A percentile compares a stretch with the other conserved stretches of the same genome.
Conservation (phyloP, 2,888 invertebrate genomes). For the Psylliodes chrysocephalus region DNA sequence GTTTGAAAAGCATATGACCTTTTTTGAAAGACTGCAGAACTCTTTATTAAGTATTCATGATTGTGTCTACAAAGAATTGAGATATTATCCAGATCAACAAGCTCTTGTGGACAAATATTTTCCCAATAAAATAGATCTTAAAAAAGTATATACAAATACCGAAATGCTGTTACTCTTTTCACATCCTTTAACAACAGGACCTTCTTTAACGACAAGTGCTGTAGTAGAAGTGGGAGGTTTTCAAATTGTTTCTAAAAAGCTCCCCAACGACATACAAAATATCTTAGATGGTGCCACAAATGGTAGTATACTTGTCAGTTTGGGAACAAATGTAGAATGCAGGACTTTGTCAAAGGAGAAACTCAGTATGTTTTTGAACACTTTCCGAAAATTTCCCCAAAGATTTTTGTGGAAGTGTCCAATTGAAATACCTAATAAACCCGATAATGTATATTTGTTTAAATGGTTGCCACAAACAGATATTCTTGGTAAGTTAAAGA, state of each 20-base stretch:
- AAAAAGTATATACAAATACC: slow-evolving; percentile 49
- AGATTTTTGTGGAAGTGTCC: slow-evolving; percentile 80
- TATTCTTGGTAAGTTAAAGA: slow-evolving; percentile 60
- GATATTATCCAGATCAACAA: slow-evolving; percentile 49
- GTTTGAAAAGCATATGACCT: slow-evolving; percentile 57
- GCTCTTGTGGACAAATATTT: slow-evolving; percentile 52
- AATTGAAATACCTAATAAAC: too few species aligned
- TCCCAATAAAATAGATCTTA: slow-evolving; percentile 51
- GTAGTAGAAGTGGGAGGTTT: slow-evolving; percentile 69
- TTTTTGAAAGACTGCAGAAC: not conserved
- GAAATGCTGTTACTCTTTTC: slow-evolving; percentile 56
- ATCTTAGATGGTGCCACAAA: slow-evolving; percentile 58
- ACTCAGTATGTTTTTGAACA: slow-evolving; percentile 66
- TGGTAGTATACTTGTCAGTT: slow-evolving; percentile 62
- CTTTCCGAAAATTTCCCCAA: slow-evolving; percentile 72
- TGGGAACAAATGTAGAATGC: slow-evolving; percentile 62
- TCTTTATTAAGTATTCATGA: slow-evolving; percentile 63
- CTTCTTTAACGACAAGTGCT: slow-evolving; percentile 66
- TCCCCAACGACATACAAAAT: slow-evolving; percentile 55
- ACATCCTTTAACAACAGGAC: slow-evolving; percentile 66
- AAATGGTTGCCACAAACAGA: slow-evolving; percentile 83
- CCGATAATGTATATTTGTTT: slow-evolving; percentile 71
- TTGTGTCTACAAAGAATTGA: slow-evolving; percentile 44
- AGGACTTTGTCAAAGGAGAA: slow-evolving; percentile 52
- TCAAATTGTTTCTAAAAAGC: slow-evolving; percentile 57